Conservation (phyloP, 2,797 vertebrate species). For the Lutjanus argentimaculatus region DNA sequence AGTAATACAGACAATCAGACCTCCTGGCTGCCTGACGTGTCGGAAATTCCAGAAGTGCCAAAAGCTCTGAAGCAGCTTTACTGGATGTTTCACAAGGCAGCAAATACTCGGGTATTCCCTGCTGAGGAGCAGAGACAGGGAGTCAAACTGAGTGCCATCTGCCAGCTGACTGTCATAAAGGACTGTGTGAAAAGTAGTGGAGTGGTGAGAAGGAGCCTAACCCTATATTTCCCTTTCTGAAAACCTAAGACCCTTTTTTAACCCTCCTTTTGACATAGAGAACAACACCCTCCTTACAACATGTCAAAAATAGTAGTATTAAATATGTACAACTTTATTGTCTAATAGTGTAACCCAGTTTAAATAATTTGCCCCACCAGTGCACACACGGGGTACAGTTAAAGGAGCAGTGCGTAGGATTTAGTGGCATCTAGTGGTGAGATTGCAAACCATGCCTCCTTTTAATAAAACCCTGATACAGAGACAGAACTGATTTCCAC, state of each 20-base stretch:
- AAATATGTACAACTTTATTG: background rate
- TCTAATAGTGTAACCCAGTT: background rate
- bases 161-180: slow-evolving; percentile 37
- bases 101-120: slow-evolving; percentile 8
- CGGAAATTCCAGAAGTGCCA: slow-evolving; percentile 32
- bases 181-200: background rate
- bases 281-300: background rate
- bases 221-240: background rate
- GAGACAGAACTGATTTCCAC: background rate
- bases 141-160: slow-evolving; percentile 61
- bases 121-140: slow-evolving; percentile 36
- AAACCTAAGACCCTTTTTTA: background rate
- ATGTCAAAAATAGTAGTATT: background rate
- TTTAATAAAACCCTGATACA: background rate
- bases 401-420: background rate
- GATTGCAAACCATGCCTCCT: too few species aligned
- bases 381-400: background rate
- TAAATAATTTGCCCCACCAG: background rate
- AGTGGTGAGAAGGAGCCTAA: background rate
- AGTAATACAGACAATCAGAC: slow-evolving; percentile 28
- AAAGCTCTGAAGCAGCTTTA: slow-evolving; percentile 16
- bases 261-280: background rate
- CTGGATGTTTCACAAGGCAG: slow-evolving; percentile 26
- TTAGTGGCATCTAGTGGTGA: too few species aligned
- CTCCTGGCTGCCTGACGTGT: slow-evolving; percentile 31